Base-by-base conservation (phyloP, 2,888 invertebrate species). In the Melieria omissa region DNA sequence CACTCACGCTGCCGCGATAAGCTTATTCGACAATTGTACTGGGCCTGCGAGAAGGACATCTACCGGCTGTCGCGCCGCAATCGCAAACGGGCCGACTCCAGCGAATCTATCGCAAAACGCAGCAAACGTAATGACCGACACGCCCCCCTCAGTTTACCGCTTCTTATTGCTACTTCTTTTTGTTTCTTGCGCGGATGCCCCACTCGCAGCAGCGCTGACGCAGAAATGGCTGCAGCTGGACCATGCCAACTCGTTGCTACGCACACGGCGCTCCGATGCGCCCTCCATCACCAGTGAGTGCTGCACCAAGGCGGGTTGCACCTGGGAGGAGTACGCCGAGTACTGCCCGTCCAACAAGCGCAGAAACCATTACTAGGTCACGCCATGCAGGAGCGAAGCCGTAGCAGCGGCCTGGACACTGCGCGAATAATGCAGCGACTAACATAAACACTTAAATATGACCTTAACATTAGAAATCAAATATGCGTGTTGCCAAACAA, bases 251-350 rank as follows among this genome's bases (percentile, higher is more conserved):
- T 79, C 80, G 82, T 58, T 86, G 68, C 70, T 85, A 10, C 78
- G 84, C 4, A 83, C 80, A 47, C 75, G 88, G 46, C 82, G 83
- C 45, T 67, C 81, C 7, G 77, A 71, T 79, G 82, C 74, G 9
- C 81, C 78, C 7, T 86, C 89, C 7, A 91, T 91, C 54, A 90
- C 90, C 12, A 87, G 88, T 58, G 91, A 91, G 82, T 91, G 90
- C 77, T 91, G 90, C 83, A 89, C 89, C 77, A 88, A 88, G 57
- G 82, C 87, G 4, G 89, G 89, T 45, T 91, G 91, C 78, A 90
- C 90, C 66, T 91, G 90, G 91, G 91, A 91, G 80, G 90, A 91
- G 81, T 91, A 91, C 78, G 90, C 91, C 6, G 90, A 91, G 82
- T 91, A 91, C 82, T 91, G 90, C 81, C 90, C 90, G 4, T 89